Evolutionary conservation across 2,113 vertebrate genomes (phyloP), one percentile per base, ranked within the genome.

Genomic region (Pitta sordida): DNA sequence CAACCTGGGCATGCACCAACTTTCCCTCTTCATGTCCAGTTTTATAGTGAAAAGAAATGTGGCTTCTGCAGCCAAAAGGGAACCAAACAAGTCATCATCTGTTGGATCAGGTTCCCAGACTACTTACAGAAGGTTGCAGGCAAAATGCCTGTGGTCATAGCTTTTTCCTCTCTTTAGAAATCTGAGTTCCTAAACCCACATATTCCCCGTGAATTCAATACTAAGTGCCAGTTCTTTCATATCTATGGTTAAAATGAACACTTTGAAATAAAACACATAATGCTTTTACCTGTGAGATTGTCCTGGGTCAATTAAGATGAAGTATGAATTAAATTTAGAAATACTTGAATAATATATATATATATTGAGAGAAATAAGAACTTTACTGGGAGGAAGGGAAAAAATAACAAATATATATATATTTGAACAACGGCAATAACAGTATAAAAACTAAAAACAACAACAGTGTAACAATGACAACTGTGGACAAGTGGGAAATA

Each of bases 201-300:
- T 68, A 34, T 73, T 87, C 41, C 58, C 43, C 73, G 11, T 86
- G 37, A 96, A 88, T 83, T 86, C 75, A 39, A 83, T 88, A 37
- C 34, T 77, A 83, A 91, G 62, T 14, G 21, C 10, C 29, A 67
- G 60, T 20, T 74, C 79, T 90, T 93, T 93, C 37, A 19, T 39
- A 83, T 32, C 51, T 59, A 20, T 65, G 16, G 43, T 56, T 93
- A 77, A 86, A 85, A 85, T 21, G 43, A 90, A 67, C 51, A 79
- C 70, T 90, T 85, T 69, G 76, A 90, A 90, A 32, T 62, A 74
- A 88, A 93, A 81, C 46, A 65, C 22, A 27, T 55, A 39, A 67
- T 58, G 68, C 46, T 93, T 95, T 91, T 90, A 93, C 85, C 93
- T 90, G 34, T 67, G 46, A 77, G n/a, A n/a, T n/a, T n/a, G n/a